phyloP scores from a whole-genome alignment of 2,797 vertebrate genomes.

The Notolepis coatsorum region DNA sequence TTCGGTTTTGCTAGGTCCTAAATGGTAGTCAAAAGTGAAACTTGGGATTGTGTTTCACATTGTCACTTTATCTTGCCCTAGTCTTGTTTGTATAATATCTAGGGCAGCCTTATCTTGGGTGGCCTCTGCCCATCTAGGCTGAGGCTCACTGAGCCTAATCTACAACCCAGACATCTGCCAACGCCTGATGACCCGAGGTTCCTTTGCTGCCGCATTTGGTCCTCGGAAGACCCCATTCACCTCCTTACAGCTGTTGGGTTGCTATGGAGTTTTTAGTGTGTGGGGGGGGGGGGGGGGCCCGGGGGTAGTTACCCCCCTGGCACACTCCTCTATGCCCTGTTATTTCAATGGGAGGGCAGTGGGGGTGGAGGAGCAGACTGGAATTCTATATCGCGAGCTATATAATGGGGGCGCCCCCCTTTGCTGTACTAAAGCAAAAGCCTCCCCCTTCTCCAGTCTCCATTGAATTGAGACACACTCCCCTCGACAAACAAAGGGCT shows the following conservation, averaged over 20 bases:
- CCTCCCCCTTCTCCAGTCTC: constrained; percentile 44
- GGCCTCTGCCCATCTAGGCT: constrained; percentile 34
- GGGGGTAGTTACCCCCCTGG: constrained; percentile 44
- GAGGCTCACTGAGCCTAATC: constrained; percentile 38
- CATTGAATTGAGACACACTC: constrained; percentile 77
- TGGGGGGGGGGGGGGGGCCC: constrained; percentile 36
- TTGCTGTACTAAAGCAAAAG: constrained; percentile 38
- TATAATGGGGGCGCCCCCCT: constrained; percentile 63
- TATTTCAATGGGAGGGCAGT: constrained; percentile 53
- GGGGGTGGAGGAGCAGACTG: constrained; percentile 10
- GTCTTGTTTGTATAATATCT: constrained; percentile 14
- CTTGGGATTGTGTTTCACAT: not conserved
- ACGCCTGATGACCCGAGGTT: constrained; percentile 53
- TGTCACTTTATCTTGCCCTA: constrained; percentile 47
- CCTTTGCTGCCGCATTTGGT: constrained; percentile 55
- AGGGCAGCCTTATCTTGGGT: constrained; percentile 57
- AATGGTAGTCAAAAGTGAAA: not conserved
- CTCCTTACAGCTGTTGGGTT: constrained; percentile 34
- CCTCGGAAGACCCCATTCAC: constrained; percentile 35
- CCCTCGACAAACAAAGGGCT: constrained; percentile 70
- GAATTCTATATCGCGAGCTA: constrained; percentile 35
- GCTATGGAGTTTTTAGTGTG: constrained; percentile 46
- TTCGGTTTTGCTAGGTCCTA: not conserved
- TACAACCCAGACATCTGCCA: constrained; percentile 65
- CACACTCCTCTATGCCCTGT: constrained; percentile 64